Percentiles rank a stretch among this genome's conserved stretches.
Evolutionary conservation across 2,888 invertebrate species (phyloP).

Genomic region (Rhimphoctona megacephalus): DNA sequence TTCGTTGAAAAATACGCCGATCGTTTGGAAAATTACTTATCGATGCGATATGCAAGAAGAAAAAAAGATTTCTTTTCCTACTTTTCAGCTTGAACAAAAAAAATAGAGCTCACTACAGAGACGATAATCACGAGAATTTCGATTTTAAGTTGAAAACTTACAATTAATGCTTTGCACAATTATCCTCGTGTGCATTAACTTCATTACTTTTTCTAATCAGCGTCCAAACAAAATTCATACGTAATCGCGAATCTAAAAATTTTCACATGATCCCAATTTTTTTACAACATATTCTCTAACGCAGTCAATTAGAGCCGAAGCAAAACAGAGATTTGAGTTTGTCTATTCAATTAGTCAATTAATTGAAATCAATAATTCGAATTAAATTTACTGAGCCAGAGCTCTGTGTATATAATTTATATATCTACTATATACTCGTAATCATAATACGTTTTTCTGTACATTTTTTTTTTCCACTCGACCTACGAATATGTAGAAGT

Average conservation of each 20-base stretch:
- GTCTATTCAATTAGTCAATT: background rate
- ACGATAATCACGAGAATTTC: background rate
- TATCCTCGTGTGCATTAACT: background rate
- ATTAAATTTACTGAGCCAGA: constrained; percentile 1
- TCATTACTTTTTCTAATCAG: background rate
- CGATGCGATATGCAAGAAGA: constrained; percentile 24
- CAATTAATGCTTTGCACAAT: constrained; percentile 9
- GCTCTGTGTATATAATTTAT: constrained; percentile 13
- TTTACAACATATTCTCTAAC: background rate
- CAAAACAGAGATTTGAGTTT: background rate
- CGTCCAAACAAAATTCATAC: background rate
- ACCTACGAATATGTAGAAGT: constrained; percentile 12
- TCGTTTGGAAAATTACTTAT: constrained; percentile 29
- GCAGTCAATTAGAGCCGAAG: constrained; percentile 1
- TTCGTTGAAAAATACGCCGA: constrained; percentile 22
- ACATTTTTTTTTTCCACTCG: constrained; percentile 37
- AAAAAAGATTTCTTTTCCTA: background rate
- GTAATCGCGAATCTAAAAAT: background rate
- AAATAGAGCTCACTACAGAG: constrained; percentile 8
- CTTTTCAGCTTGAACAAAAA: background rate
- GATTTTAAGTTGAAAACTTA: background rate
- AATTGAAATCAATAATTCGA: background rate
- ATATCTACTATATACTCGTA: constrained; percentile 2
- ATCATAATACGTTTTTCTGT: constrained; percentile 40
- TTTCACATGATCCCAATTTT: constrained; percentile 14